These are phyloP conservation scores for Gisinianus flammeolus DNA, from an alignment of 2,888 invertebrate genomes.

Conservation along the genomic window DNA sequence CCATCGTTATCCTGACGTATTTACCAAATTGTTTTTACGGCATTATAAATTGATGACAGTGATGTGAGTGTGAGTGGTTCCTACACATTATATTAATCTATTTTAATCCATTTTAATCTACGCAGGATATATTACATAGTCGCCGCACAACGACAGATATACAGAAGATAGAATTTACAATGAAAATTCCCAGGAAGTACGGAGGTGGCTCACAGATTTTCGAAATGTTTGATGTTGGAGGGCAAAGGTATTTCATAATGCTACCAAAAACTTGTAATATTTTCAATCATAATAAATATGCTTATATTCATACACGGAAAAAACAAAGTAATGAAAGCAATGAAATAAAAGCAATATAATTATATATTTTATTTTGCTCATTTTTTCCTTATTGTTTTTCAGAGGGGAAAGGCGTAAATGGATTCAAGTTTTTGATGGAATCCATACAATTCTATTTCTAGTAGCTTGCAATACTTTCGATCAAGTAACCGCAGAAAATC, in stretches of 20 bases:
- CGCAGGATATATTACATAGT: conserved; percentile 75
- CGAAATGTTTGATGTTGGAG: conserved; percentile 85
- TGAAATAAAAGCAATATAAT: too few relatives aligned
- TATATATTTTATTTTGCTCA: too few relatives aligned
- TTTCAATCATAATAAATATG: too few relatives aligned
- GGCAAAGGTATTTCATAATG: too few relatives aligned
- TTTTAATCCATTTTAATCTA: conserved; percentile 8
- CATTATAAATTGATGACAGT: background rate
- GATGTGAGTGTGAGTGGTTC: too few relatives aligned
- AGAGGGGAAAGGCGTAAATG: conserved; percentile 84
- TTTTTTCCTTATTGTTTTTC: background rate
- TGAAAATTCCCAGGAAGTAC: conserved; percentile 73
- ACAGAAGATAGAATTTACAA: conserved; percentile 76
- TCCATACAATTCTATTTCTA: conserved; percentile 79
- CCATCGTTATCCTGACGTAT: too few relatives aligned
- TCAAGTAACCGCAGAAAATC: conserved; percentile 75
- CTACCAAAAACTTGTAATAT: too few relatives aligned
- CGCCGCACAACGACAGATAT: conserved; percentile 76
- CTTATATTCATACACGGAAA: too few relatives aligned
- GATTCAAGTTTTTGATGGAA: conserved; percentile 83
- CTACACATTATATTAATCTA: background rate
- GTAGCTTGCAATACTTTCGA: conserved; percentile 83
- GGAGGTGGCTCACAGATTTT: conserved; percentile 75
- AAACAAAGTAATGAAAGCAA: too few relatives aligned
- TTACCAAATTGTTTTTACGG: too few relatives aligned